A percentile compares a stretch with the other conserved stretches of the same genome.
These are phyloP conservation scores for Semotilus atromaculatus DNA, from an alignment of 2,797 vertebrate species.

Conservation along the genomic window DNA sequence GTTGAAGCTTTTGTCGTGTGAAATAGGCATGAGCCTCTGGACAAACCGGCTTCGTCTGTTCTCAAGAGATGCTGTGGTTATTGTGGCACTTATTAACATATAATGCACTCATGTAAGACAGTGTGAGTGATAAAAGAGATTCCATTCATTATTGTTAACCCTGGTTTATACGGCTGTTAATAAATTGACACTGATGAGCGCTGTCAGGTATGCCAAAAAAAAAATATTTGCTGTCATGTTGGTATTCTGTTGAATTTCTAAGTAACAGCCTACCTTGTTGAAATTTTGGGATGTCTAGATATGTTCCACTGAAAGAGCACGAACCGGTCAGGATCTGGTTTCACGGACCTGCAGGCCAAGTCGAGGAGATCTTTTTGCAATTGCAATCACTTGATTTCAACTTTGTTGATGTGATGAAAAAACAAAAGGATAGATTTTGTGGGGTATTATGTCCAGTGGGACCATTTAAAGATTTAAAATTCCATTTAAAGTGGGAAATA, in stretches of 20 bases:
- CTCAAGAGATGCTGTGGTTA: not conserved
- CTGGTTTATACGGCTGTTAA: not conserved
- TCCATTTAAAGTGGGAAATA: not conserved
- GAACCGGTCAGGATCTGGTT: not conserved
- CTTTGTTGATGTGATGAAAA: not conserved
- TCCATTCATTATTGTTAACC: not conserved
- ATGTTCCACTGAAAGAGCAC: not conserved
- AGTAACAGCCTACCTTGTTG: not conserved
- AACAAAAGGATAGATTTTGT: not conserved
- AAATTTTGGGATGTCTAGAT: not conserved
- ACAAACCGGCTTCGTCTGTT: constrained; percentile 28
- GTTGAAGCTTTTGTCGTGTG: constrained; percentile 14
- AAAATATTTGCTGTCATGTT: not conserved
- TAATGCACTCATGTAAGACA: not conserved
- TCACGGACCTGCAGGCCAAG: not conserved
- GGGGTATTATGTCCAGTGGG: not conserved
- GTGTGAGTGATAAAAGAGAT: not conserved
- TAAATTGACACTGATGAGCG: not conserved
- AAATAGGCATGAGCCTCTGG: not conserved
- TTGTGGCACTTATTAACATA: not conserved
- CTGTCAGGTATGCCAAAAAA: not conserved
- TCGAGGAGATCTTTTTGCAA: not conserved
- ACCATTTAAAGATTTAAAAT: not conserved
- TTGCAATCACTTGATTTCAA: not conserved
- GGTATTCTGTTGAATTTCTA: not conserved